Evolutionary conservation across 2,888 invertebrate genomes (phyloP).

Genomic region (Platycnemis pennipes): DNA sequence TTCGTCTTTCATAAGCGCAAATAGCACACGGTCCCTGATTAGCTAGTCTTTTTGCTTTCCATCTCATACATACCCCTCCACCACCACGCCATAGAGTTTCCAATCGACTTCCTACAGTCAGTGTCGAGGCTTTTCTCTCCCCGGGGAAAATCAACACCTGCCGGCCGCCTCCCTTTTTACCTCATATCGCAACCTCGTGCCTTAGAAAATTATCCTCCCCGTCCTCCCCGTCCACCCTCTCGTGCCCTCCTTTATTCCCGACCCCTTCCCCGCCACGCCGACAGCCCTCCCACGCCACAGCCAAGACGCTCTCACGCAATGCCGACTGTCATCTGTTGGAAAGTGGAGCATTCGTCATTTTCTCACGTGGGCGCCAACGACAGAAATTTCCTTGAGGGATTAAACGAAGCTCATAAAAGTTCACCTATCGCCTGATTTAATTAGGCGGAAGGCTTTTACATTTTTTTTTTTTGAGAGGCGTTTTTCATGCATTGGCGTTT

Average conservation of each 20-base stretch:
- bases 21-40: not conserved
- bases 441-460: not conserved
- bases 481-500: not conserved
- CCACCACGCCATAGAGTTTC: not conserved
- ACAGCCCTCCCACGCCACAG: not conserved
- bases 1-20: not conserved
- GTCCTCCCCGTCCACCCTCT: not conserved
- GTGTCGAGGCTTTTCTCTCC: not conserved
- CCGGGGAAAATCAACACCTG: constrained; percentile 51
- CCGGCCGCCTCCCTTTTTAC: not conserved
- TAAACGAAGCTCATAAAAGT: not conserved
- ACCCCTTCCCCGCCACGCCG: not conserved
- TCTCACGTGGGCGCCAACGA: not conserved
- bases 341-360: constrained; percentile 33
- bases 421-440: not conserved
- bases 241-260: not conserved
- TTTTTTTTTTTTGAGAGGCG: not conserved
- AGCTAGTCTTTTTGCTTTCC: not conserved
- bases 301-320: not conserved
- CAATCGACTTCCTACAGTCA: not conserved
- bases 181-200: constrained; percentile 32
- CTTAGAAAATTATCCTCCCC: not conserved
- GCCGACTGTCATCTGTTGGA: not conserved
- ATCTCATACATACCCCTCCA: not conserved
- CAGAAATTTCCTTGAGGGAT: not conserved